phyloP scores from a whole-genome alignment of 2,113 vertebrate genomes.

The Archilochus colubris region DNA sequence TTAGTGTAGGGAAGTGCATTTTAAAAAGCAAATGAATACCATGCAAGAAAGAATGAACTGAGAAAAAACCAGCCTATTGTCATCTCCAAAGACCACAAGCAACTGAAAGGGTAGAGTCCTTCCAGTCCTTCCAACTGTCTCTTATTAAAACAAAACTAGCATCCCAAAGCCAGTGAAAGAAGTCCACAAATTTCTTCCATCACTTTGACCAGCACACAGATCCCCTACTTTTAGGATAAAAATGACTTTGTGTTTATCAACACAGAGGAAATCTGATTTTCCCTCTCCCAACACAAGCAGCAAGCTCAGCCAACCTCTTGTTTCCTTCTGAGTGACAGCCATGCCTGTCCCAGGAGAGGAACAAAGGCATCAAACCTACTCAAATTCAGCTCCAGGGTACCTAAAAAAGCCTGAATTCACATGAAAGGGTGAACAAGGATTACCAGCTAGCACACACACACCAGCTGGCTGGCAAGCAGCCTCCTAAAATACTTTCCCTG shows the following conservation, averaged over 20 bases:
- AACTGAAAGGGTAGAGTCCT: background rate
- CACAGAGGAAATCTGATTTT: background rate
- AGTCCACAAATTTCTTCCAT: background rate
- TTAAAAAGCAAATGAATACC: background rate
- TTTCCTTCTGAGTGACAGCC: background rate
- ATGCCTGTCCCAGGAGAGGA: background rate
- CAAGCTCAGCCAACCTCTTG: background rate
- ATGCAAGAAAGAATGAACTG: background rate
- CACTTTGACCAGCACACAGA: background rate
- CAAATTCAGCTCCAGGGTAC: background rate
- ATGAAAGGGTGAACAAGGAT: background rate
- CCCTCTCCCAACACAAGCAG: background rate
- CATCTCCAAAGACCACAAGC: constrained; percentile 24
- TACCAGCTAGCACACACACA: background rate
- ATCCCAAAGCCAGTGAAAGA: background rate
- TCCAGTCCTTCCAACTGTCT: constrained; percentile 15
- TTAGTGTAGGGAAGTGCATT: background rate
- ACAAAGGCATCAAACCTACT: background rate
- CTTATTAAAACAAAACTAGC: background rate
- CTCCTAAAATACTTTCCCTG: background rate
- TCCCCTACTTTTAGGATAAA: background rate
- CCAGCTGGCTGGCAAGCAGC: background rate
- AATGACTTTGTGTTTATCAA: background rate
- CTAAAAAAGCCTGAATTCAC: background rate
- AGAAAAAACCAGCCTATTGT: background rate